These are phyloP conservation scores for Puntigrus tetrazona DNA, from an alignment of 2,113 vertebrate genomes.

Conservation along the genomic window DNA sequence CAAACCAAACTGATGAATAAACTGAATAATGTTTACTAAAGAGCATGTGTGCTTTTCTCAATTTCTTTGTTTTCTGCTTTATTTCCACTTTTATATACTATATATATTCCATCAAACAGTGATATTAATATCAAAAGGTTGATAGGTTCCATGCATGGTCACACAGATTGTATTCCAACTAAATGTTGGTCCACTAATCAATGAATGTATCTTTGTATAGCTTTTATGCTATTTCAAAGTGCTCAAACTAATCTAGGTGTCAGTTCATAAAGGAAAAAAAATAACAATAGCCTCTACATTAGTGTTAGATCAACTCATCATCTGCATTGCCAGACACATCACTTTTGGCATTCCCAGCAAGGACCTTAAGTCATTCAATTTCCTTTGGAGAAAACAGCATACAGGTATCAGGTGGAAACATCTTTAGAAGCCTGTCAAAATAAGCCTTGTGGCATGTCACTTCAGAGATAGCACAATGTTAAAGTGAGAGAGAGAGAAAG, in stretches of 20 bases:
- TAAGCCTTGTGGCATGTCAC: constrained; percentile 57
- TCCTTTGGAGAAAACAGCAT: constrained; percentile 52
- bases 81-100: background rate
- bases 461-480: constrained; percentile 20
- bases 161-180: background rate
- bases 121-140: background rate
- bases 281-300: background rate
- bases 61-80: background rate
- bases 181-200: background rate
- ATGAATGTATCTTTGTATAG: background rate
- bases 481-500: background rate
- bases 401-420: constrained; percentile 59
- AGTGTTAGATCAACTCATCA: constrained; percentile 14
- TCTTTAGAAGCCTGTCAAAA: constrained; percentile 65
- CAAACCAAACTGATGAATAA: background rate
- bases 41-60: background rate
- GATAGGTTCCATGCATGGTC: background rate
- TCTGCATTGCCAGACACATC: constrained; percentile 25
- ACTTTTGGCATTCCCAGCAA: constrained; percentile 52
- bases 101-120: background rate
- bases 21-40: background rate
- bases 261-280: background rate
- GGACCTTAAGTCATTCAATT: constrained; percentile 62
- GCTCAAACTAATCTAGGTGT: background rate
- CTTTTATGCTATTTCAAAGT: constrained; percentile 9